These are phyloP conservation scores for Hydractinia echinata DNA, from an alignment of 30 jellyfish, hydroid and myxozoan species.

Conservation along the genomic window DNA sequence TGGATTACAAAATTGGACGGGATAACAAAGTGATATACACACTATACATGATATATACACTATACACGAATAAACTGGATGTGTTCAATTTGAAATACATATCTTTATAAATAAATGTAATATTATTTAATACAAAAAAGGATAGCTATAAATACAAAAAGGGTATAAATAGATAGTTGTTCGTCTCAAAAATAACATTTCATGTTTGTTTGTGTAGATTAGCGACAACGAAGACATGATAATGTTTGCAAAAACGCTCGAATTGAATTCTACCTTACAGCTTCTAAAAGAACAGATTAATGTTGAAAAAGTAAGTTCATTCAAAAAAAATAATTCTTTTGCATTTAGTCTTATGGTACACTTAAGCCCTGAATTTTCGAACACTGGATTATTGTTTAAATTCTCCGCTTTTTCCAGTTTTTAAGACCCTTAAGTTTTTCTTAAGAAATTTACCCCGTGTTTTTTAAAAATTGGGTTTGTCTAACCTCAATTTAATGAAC, in stretches of 20 bases:
- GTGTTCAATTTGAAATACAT: neutral
- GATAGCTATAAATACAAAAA: neutral
- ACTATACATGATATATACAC: too few species aligned
- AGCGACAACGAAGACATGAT: slow-evolving; percentile 40
- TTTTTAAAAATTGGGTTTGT: too few species aligned
- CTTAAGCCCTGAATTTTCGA: too few species aligned
- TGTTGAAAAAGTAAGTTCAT: slow-evolving; percentile 2
- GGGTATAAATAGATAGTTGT: neutral
- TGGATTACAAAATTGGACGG: too few species aligned
- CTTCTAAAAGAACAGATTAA: neutral
- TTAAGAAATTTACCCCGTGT: too few species aligned
- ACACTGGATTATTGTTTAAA: too few species aligned
- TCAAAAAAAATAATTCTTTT: neutral
- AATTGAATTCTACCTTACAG: neutral
- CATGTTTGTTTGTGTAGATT: slow-evolving; percentile 14
- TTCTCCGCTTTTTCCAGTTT: too few species aligned
- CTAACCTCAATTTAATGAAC: too few species aligned
- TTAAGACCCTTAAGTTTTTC: too few species aligned
- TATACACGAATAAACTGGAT: neutral
- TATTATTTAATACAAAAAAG: neutral
- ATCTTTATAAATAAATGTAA: neutral
- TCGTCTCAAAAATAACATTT: neutral
- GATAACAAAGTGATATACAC: too few species aligned
- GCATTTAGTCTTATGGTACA: too few species aligned
- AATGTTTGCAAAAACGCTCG: slow-evolving; percentile 45